A percentile compares a stretch with the other conserved stretches of the same genome.
phyloP scores from a whole-genome alignment of 2,888 invertebrate species.

The Drosophila gaucha region DNA sequence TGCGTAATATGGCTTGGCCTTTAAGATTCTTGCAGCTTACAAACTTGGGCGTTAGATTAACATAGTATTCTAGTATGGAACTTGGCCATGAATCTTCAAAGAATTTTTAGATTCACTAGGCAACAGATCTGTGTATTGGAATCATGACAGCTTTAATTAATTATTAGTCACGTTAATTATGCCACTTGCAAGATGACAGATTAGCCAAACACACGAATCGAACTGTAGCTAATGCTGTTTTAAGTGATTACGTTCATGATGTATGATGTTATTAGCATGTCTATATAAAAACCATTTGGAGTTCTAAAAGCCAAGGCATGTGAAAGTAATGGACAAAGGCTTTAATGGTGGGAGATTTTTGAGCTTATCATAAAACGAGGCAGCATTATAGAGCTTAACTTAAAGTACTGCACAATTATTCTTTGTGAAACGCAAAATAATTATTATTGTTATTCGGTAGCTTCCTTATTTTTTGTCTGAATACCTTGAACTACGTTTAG shows the following conservation, averaged over 20 bases:
- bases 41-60: neutral
- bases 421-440: neutral
- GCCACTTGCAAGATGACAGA: slow-evolving; percentile 24
- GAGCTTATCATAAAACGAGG: neutral
- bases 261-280: slow-evolving; percentile 2
- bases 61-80: neutral
- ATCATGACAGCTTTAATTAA: slow-evolving; percentile 29
- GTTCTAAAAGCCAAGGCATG: neutral
- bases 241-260: slow-evolving; percentile 1
- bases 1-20: slow-evolving; percentile 61
- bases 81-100: slow-evolving; percentile 10
- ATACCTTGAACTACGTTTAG: neutral
- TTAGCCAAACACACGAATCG: slow-evolving; percentile 14
- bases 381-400: neutral
- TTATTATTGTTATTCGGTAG: neutral
- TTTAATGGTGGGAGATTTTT: neutral
- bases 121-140: slow-evolving; percentile 16
- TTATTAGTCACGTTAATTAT: slow-evolving; percentile 47
- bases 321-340: slow-evolving; percentile 4
- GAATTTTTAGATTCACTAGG: neutral
- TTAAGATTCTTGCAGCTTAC: slow-evolving; percentile 23
- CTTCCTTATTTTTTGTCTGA: slow-evolving; percentile 5
- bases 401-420: neutral
- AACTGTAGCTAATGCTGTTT: slow-evolving; percentile 23
- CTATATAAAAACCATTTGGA: slow-evolving; percentile 6